These are phyloP conservation scores for Platyrinchus mystaceus DNA, from an alignment of 2,797 vertebrate genomes.

Conservation along the genomic window DNA sequence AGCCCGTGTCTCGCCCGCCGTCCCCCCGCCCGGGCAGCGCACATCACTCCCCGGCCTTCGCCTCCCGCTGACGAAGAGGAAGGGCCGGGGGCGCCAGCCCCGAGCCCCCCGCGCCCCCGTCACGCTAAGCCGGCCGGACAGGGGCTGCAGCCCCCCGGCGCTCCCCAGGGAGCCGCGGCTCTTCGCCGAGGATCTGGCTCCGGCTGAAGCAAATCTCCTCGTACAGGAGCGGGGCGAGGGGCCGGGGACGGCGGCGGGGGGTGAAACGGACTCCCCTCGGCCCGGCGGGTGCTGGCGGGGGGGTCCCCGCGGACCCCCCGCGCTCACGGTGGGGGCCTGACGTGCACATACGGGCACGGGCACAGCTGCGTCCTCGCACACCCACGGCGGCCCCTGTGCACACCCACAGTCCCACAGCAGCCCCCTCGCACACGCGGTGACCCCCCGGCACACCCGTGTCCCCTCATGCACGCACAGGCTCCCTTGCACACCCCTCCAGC, in stretches of 20 bases:
- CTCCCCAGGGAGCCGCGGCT: conserved; percentile 15
- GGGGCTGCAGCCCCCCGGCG: conserved; percentile 49
- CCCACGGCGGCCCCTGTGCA: neutral
- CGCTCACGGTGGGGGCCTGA: neutral
- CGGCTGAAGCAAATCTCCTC: conserved; percentile 38
- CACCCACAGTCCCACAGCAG: rapidly evolving
- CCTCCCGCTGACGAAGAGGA: conserved; percentile 86
- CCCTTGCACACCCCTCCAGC: neutral
- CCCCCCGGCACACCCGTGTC: neutral
- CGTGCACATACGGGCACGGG: neutral
- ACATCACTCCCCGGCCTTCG: conserved; percentile 78
- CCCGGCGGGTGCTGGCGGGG: neutral
- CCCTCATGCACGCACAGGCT: too few relatives aligned
- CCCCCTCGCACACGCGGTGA: neutral
- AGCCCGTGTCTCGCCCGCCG: neutral
- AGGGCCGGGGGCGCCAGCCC: conserved; percentile 65
- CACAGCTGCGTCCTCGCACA: neutral
- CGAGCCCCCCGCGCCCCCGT: conserved; percentile 75
- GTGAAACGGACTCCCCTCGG: neutral
- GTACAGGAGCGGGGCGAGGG: neutral
- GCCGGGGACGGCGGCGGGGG: neutral
- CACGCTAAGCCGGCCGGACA: conserved; percentile 84
- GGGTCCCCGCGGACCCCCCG: rapidly evolving
- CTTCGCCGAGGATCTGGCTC: neutral
- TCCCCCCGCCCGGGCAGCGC: conserved; percentile 74